phyloP scores from a whole-genome alignment of 2,888 invertebrate species.

The Diarsia dahlii region DNA sequence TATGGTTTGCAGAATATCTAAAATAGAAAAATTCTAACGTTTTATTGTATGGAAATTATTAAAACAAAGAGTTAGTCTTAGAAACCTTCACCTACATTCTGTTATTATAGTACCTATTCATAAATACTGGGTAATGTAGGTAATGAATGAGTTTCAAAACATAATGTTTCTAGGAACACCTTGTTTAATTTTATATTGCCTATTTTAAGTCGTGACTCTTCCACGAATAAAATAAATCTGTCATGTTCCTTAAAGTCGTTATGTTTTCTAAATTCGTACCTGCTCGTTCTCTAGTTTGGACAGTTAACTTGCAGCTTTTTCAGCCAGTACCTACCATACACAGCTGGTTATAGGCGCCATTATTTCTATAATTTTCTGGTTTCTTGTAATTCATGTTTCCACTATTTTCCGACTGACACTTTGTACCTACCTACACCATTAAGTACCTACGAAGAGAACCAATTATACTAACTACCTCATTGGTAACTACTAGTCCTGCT shows the following conservation, averaged over 20 bases:
- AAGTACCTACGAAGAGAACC: background rate
- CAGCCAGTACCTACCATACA: background rate
- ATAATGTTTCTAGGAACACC: conserved; percentile 13
- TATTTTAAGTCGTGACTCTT: conserved; percentile 1
- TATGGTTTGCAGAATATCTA: background rate
- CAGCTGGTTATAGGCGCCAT: background rate
- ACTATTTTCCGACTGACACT: too few relatives aligned
- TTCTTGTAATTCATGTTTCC: too few relatives aligned
- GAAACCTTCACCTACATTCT: conserved; percentile 21
- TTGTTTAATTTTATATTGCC: background rate
- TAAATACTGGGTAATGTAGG: conserved; percentile 7
- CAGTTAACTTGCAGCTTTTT: background rate
- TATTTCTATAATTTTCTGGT: background rate
- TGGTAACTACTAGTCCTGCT: background rate
- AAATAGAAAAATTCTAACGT: background rate
- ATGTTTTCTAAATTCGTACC: conserved; percentile 9
- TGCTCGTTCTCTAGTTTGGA: background rate
- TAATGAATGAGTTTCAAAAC: conserved; percentile 34
- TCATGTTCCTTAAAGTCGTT: conserved; percentile 11
- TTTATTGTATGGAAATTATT: background rate
- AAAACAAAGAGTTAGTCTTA: background rate
- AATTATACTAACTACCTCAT: background rate
- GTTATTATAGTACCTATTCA: conserved; percentile 2
- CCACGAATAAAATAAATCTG: background rate
- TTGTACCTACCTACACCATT: too few relatives aligned